A percentile compares a stretch with the other conserved stretches of the same genome.
Evolutionary conservation across 2,797 vertebrate genomes (phyloP).

Genomic region (Cossypha caffra): DNA sequence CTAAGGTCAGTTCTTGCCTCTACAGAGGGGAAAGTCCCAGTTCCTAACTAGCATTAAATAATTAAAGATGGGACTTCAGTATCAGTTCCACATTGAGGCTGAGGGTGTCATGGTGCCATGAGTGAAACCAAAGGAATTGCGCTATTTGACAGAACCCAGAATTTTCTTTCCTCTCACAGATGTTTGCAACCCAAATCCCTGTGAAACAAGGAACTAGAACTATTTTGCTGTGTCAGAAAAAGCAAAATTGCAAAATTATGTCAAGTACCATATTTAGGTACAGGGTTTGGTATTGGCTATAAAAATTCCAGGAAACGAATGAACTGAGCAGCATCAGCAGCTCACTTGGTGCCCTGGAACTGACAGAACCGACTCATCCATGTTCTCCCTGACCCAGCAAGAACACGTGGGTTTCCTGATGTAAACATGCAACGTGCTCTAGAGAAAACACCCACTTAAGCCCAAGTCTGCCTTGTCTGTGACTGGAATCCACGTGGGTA

Average conservation of each 20-base stretch:
- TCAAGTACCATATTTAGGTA: not conserved
- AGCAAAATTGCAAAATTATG: not conserved
- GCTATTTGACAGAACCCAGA: not conserved
- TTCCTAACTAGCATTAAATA: not conserved
- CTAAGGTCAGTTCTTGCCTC: not conserved
- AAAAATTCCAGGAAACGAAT: not conserved
- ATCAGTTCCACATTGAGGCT: not conserved
- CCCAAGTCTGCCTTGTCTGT: conserved; percentile 4
- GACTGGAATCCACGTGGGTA: not conserved
- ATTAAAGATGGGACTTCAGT: not conserved
- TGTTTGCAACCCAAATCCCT: not conserved
- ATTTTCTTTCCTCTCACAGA: not conserved
- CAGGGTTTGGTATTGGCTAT: not conserved
- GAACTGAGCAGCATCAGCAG: not conserved
- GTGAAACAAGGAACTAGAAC: not conserved
- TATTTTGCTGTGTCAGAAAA: not conserved
- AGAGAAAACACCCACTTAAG: conserved; percentile 25
- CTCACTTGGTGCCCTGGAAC: not conserved
- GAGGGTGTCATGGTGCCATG: not conserved
- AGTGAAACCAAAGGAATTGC: not conserved
- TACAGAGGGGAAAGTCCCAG: not conserved
- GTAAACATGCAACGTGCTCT: conserved; percentile 68
- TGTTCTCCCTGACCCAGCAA: not conserved
- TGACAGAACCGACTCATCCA: not conserved
- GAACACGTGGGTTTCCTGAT: not conserved